phyloP scores from a whole-genome alignment of 2,113 vertebrate species.

The Cygnus atratus region DNA sequence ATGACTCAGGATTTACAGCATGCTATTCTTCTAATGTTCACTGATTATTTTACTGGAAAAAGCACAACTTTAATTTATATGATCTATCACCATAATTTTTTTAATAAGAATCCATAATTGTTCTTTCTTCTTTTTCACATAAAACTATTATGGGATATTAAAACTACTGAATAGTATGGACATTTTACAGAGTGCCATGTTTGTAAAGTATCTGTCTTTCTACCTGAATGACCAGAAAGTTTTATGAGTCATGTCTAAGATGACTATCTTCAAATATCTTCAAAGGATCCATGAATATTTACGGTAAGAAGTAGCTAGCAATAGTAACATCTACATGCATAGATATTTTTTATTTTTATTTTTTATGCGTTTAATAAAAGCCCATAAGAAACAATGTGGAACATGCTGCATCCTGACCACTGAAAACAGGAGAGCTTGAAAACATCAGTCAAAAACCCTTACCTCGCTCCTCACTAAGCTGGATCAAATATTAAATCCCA shows the following conservation, averaged over 20 bases:
- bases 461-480: background rate
- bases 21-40: background rate
- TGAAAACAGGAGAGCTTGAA: background rate
- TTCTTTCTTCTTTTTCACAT: background rate
- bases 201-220: background rate
- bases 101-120: background rate
- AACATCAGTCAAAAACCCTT: background rate
- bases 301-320: background rate
- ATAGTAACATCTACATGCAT: background rate
- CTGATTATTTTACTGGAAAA: constrained; percentile 26
- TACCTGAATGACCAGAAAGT: background rate
- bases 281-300: background rate
- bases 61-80: background rate
- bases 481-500: background rate
- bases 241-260: background rate
- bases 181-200: background rate
- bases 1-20: background rate
- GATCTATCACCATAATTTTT: background rate
- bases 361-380: background rate
- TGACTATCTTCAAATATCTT: background rate
- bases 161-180: background rate
- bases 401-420: background rate
- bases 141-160: background rate
- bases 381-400: background rate
- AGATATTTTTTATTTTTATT: background rate